Evolutionary conservation across 2,113 vertebrate genomes (phyloP).

Genomic region (Colaptes auratus): DNA sequence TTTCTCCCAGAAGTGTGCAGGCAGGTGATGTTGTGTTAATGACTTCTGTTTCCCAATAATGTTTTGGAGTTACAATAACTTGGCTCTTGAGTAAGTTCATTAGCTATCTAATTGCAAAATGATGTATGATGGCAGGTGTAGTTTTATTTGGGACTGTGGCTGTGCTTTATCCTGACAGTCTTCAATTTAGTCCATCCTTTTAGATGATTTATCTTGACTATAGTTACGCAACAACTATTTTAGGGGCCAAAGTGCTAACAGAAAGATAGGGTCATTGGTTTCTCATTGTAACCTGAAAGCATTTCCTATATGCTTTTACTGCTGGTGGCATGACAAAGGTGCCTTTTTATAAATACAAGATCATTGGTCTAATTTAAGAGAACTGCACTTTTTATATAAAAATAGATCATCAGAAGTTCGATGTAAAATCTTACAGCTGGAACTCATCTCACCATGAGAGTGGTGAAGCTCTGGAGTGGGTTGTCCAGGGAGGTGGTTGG

Average conservation of each 20-base stretch:
- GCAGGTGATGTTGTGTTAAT: background rate
- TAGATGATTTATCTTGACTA: background rate
- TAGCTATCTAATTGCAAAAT: slow-evolving; percentile 52
- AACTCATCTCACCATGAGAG: too few relatives aligned
- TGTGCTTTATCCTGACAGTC: background rate
- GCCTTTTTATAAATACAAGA: background rate
- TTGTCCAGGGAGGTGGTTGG: too few relatives aligned
- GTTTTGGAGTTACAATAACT: slow-evolving; percentile 21
- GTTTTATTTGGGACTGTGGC: background rate
- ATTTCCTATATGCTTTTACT: background rate
- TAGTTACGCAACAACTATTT: background rate
- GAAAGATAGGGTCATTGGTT: background rate
- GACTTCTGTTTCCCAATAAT: background rate
- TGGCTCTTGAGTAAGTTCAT: slow-evolving; percentile 35
- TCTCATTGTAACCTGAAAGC: background rate
- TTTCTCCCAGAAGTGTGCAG: background rate
- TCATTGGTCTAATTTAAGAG: background rate
- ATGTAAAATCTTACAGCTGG: too few relatives aligned
- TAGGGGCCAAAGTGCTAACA: background rate
- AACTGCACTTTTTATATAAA: background rate
- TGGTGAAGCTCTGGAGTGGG: too few relatives aligned
- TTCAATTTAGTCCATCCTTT: background rate
- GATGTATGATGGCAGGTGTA: background rate
- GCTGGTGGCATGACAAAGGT: background rate
- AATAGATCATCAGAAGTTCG: background rate